Evolutionary conservation across 2,113 vertebrate genomes (phyloP).

Genomic region (Azemiops feae): DNA sequence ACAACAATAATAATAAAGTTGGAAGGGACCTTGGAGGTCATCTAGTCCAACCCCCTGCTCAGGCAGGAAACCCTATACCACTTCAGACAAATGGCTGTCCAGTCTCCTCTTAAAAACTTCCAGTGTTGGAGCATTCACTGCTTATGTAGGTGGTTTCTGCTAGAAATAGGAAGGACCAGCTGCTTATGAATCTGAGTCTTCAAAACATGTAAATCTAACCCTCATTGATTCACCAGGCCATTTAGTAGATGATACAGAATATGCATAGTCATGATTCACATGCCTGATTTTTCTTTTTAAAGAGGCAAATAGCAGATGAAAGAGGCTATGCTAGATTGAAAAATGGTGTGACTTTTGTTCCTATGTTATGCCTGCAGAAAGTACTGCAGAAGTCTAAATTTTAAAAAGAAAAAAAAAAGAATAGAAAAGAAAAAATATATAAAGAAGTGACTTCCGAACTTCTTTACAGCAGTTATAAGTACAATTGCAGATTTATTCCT

Average conservation of each 20-base stretch:
- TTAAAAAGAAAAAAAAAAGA: background rate
- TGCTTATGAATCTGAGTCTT: background rate
- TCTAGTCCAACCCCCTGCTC: too few species aligned
- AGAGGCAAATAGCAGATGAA: background rate
- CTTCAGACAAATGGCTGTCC: too few species aligned
- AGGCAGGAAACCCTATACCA: too few species aligned
- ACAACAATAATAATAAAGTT: too few species aligned
- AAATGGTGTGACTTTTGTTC: too few species aligned
- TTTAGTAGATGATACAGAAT: background rate
- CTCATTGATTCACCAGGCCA: background rate
- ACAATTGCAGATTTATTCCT: background rate
- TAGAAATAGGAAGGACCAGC: background rate
- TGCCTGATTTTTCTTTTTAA: background rate
- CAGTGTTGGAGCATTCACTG: too few species aligned
- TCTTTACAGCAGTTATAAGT: background rate
- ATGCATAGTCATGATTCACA: background rate
- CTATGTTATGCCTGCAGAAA: too few species aligned
- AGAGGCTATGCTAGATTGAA: background rate
- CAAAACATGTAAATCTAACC: background rate
- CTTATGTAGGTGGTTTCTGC: background rate
- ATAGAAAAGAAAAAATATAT: background rate
- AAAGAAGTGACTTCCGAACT: background rate
- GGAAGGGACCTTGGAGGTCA: too few species aligned
- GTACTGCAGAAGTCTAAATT: too few species aligned
- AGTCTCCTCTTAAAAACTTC: too few species aligned